phyloP scores from a whole-genome alignment of 1,140 invertebrate species.

The Anastatus disparis region DNA sequence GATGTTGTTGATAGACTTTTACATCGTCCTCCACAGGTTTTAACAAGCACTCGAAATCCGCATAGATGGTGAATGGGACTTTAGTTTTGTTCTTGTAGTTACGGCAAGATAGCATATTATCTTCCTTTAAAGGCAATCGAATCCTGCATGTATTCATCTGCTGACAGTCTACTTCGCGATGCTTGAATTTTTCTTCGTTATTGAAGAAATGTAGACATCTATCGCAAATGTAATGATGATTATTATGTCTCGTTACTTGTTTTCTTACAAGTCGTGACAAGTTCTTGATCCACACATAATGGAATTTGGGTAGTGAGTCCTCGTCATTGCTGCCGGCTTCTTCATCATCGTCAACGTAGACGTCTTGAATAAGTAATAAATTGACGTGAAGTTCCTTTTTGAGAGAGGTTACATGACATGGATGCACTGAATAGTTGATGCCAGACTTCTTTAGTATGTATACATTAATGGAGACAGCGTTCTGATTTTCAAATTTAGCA shows the following conservation, averaged over 20 bases:
- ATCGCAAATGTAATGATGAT: background rate
- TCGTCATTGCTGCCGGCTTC: background rate
- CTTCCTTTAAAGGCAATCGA: background rate
- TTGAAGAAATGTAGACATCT: background rate
- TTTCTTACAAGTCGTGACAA: background rate
- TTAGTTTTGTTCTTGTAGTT: background rate
- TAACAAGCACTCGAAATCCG: background rate
- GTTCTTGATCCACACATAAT: background rate
- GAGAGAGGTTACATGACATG: background rate
- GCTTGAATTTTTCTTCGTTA: background rate
- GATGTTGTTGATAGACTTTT: background rate
- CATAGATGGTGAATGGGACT: background rate
- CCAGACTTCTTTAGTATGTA: slow-evolving; percentile 27
- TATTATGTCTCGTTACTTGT: background rate
- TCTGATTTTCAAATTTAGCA: slow-evolving; percentile 21
- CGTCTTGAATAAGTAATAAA: background rate
- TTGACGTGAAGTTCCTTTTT: background rate
- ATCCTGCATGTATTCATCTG: background rate
- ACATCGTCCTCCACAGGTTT: background rate
- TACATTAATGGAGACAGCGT: slow-evolving; percentile 48
- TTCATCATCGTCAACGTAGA: background rate
- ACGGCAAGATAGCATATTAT: background rate
- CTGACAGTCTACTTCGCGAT: background rate
- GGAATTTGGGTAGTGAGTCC: background rate
- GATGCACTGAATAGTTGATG: background rate